Base-by-base conservation (phyloP, 2,888 invertebrate species). In the Panopea generosa region DNA sequence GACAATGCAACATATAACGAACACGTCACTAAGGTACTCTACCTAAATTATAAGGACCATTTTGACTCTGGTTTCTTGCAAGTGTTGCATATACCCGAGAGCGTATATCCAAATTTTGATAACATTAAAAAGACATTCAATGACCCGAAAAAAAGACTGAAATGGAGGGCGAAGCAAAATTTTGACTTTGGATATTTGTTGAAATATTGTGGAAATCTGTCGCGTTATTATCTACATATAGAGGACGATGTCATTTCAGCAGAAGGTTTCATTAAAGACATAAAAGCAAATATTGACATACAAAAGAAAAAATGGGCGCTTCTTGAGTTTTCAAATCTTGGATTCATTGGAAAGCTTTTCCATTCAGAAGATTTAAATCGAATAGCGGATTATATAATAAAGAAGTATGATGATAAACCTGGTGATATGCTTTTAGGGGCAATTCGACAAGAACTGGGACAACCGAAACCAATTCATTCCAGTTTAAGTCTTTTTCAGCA, bases 131-230 rank as follows among this genome's bases (percentile, higher is more conserved):
- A 88, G 22, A 93, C 77, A 4, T 91, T 87, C 66, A 88, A 90
- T 57, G 93, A 93, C 68, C 79, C 90, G 0, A 74, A 84, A 20
- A 83, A 87, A n/a, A 77, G 92, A 53, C 90, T 92, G 0, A 74
- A 85, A 59, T 93, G 93, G 93, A 77, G 93, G 26, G 87, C 93
- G 1, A 93, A 93, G 72, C 93, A 93, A 84, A 92, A 92, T 27
- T 67, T 92, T 22, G 93, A 93, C 81, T 93, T 92, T 77, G 91
- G 92, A 0, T 92, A 89, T 70, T 77, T 93, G 22, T 90, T 91
- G 63, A 77, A 87, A 63, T 93, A 91, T 69, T 78, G 90, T 7
- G 73, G 83, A 22, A 77, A 85, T 9, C 52, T 91, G 40, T 90
- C 91, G 2, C 75, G 85, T 27, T 92, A 90, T 77, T 92, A 92